Evolutionary conservation across 2,888 invertebrate genomes (phyloP).

Genomic region (Leucozona laternaria): DNA sequence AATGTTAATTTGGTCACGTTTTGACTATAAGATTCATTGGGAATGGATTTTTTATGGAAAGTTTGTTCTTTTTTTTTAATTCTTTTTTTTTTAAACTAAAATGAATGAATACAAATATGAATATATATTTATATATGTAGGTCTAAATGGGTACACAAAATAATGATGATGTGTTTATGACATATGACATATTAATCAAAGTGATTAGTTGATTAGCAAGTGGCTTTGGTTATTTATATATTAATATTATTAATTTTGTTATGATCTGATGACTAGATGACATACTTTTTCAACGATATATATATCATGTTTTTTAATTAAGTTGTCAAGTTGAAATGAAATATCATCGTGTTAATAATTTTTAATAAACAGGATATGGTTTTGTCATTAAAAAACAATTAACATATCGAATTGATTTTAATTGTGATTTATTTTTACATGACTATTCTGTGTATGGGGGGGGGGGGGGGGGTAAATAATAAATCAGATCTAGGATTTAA

Average conservation of each 20-base stretch:
- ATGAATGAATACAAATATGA: constrained; percentile 31
- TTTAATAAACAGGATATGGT: constrained; percentile 5
- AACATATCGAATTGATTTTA: constrained; percentile 14
- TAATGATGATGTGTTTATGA: constrained; percentile 64
- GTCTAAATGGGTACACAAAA: background rate
- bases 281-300: constrained; percentile 43
- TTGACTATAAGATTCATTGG: constrained; percentile 51
- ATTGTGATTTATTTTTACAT: constrained; percentile 14
- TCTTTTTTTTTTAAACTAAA: constrained; percentile 34
- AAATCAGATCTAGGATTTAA: too few relatives aligned
- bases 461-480: too few relatives aligned
- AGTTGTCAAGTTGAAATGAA: constrained; percentile 47
- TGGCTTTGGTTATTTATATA: constrained; percentile 42
- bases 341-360: constrained; percentile 24
- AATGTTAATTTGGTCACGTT: constrained; percentile 71
- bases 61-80: background rate
- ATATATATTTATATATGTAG: background rate
- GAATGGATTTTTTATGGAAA: constrained; percentile 52
- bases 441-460: background rate
- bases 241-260: background rate
- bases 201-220: constrained; percentile 57
- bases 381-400: constrained; percentile 31
- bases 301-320: constrained; percentile 48
- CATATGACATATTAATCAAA: constrained; percentile 72
- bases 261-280: constrained; percentile 55